A percentile compares a stretch with the other conserved stretches of the same genome.
These are phyloP conservation scores for Enhydra lutris DNA, from an alignment of 2,113 vertebrate species.

Conservation along the genomic window DNA sequence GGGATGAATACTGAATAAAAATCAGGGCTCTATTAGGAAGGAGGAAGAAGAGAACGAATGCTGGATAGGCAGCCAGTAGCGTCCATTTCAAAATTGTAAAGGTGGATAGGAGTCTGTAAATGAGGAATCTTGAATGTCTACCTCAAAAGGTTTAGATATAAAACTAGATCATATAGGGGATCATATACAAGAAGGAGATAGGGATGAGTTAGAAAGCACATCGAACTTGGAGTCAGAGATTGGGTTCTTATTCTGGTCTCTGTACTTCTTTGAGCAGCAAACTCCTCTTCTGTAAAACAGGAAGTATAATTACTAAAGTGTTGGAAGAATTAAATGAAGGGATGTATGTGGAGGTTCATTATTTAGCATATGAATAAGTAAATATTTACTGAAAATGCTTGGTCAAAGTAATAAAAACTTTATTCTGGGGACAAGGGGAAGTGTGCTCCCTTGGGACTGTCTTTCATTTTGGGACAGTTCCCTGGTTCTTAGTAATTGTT, in stretches of 20 bases:
- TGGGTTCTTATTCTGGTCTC: not conserved
- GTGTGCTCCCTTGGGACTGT: not conserved
- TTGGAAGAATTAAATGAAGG: slow-evolving; percentile 18
- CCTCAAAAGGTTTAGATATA: not conserved
- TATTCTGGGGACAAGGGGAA: not conserved
- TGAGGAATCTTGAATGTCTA: not conserved
- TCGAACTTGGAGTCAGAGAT: not conserved
- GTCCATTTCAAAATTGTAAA: slow-evolving; percentile 23
- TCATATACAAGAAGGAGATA: not conserved
- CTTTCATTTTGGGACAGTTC: slow-evolving; percentile 3
- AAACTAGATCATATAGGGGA: not conserved
- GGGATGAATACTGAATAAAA: not conserved
- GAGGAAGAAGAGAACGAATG: not conserved
- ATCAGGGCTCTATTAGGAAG: not conserved
- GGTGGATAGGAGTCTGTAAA: not conserved
- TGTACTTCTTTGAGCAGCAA: not conserved
- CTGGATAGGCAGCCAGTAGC: not conserved
- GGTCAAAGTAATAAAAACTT: not conserved
- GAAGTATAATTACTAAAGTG: not conserved
- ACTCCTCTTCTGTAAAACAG: slow-evolving; percentile 3
- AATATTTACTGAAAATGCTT: not conserved
- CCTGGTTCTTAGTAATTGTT: not conserved
- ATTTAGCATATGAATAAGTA: slow-evolving; percentile 4
- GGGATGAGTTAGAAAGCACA: not conserved
- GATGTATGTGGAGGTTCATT: not conserved